These are phyloP conservation scores for Epinephelus malabaricus DNA, from an alignment of 2,797 vertebrate species.

Conservation along the genomic window DNA sequence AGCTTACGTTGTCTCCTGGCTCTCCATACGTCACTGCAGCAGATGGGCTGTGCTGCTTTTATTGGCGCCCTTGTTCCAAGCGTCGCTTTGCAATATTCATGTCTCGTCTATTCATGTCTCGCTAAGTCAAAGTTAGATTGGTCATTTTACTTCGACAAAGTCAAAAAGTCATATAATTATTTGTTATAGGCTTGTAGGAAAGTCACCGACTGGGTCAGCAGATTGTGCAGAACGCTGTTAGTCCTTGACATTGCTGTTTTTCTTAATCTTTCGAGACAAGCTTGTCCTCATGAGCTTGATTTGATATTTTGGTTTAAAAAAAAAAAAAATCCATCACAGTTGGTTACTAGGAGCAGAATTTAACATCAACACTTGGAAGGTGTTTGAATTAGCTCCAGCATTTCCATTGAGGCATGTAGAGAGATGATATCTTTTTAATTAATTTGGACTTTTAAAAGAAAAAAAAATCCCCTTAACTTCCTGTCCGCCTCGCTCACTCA, in stretches of 20 bases:
- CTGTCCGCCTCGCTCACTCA: conserved; percentile 26
- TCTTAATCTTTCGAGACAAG: conserved; percentile 14
- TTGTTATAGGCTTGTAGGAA: conserved; percentile 24
- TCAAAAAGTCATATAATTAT: conserved; percentile 50
- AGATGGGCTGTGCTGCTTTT: conserved; percentile 60
- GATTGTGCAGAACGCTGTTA: conserved; percentile 6
- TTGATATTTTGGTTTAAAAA: conserved; percentile 9
- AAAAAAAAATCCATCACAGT: conserved; percentile 20
- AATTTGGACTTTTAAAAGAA: conserved; percentile 49
- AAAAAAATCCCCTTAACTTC: conserved; percentile 48
- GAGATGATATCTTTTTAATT: conserved; percentile 77
- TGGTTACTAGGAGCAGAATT: conserved; percentile 29
- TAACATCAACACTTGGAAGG: conserved; percentile 55
- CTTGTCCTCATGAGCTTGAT: not conserved
- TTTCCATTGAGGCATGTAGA: conserved; percentile 50
- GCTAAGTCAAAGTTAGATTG: conserved; percentile 45
- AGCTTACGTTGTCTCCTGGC: conserved; percentile 30
- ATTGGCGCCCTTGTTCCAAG: conserved; percentile 52
- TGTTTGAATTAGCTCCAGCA: conserved; percentile 55
- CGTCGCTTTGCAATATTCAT: conserved; percentile 54
- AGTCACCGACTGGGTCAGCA: conserved; percentile 34
- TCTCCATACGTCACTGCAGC: conserved; percentile 42
- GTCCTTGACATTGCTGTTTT: conserved; percentile 5
- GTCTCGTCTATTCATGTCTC: conserved; percentile 18
- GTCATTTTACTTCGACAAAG: conserved; percentile 52